Evolutionary conservation across 2,113 vertebrate species (phyloP).

Genomic region (Eidolon helvum): DNA sequence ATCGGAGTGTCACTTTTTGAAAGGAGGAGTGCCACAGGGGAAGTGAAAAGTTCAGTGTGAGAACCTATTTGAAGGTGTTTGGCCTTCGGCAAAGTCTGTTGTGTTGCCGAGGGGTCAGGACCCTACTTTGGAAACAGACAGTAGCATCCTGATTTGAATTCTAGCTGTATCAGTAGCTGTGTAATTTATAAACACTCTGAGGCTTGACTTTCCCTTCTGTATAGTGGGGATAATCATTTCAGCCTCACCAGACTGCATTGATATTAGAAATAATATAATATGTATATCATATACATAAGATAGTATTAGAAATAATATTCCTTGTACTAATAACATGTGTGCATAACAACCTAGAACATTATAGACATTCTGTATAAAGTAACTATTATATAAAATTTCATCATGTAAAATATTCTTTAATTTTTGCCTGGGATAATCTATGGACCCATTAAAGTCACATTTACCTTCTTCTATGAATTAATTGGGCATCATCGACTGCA

Average conservation of each 20-base stretch:
- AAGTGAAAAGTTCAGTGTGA: background rate
- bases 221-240: background rate
- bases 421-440: background rate
- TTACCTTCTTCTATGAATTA: background rate
- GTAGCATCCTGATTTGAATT: background rate
- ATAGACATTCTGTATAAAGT: background rate
- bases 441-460: background rate
- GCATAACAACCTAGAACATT: background rate
- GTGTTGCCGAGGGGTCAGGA: background rate
- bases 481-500: background rate
- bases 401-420: background rate
- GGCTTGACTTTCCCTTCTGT: background rate
- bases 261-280: background rate
- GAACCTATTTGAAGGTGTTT: background rate
- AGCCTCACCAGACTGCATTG: background rate
- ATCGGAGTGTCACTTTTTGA: background rate
- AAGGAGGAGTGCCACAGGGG: fast-evolving
- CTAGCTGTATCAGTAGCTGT: background rate
- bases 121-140: background rate
- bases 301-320: background rate
- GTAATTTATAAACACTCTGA: background rate
- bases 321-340: background rate
- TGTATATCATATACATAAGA: background rate
- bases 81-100: background rate
- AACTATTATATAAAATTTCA: background rate